These are phyloP conservation scores for Mastomys natalensis DNA, from an alignment of 2,113 vertebrate species.

Conservation along the genomic window DNA sequence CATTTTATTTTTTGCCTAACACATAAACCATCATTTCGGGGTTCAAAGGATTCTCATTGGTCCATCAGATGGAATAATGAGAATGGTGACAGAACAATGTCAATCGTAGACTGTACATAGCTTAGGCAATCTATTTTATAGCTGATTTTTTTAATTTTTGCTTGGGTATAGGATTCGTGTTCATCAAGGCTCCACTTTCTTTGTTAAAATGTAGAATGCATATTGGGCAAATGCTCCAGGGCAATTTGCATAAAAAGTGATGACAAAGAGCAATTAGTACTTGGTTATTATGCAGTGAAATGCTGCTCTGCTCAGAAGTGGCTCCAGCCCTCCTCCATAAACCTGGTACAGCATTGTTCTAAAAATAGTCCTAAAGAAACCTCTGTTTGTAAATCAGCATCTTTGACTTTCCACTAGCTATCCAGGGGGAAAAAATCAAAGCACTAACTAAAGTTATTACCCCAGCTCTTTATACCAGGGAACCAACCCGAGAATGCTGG, in stretches of 20 bases:
- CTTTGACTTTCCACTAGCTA: constrained; percentile 83
- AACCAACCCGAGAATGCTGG: constrained; percentile 78
- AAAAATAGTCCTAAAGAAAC: constrained; percentile 88
- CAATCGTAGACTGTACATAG: constrained; percentile 68
- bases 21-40: constrained; percentile 58
- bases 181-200: constrained; percentile 86
- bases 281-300: constrained; percentile 89
- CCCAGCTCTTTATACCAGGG: constrained; percentile 79
- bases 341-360: constrained; percentile 88
- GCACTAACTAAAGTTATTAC: constrained; percentile 73
- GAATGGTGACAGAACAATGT: constrained; percentile 64
- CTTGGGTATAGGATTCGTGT: constrained; percentile 86
- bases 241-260: constrained; percentile 90
- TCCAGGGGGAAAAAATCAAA: constrained; percentile 68
- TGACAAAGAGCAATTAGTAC: constrained; percentile 90
- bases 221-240: constrained; percentile 86
- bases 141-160: constrained; percentile 83
- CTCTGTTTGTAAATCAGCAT: constrained; percentile 88
- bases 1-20: constrained; percentile 75
- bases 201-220: constrained; percentile 89
- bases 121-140: constrained; percentile 81
- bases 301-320: constrained; percentile 88
- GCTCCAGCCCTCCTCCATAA: constrained; percentile 82
- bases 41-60: constrained; percentile 69
- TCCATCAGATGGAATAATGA: constrained; percentile 48